phyloP scores from a whole-genome alignment of 2,888 invertebrate genomes.

The Melieria picta region DNA sequence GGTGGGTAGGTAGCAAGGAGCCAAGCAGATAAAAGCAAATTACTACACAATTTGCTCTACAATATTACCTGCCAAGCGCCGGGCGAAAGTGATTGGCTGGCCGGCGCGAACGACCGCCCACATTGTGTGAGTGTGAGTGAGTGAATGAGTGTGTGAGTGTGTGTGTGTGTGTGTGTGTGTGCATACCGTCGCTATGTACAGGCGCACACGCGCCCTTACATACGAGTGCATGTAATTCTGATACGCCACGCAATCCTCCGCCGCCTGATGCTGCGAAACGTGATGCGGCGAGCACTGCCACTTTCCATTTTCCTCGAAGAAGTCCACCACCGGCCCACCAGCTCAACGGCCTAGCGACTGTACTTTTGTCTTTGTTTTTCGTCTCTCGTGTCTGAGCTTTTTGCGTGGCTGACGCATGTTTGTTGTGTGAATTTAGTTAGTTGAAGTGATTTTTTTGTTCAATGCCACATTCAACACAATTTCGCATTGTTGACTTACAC shows the following conservation, averaged over 20 bases:
- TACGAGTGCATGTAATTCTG: no score
- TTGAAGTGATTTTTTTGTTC: constrained; percentile 59
- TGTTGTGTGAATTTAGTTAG: constrained; percentile 59
- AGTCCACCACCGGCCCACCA: no score
- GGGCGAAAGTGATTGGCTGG: constrained; percentile 41
- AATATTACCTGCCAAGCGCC: constrained; percentile 23
- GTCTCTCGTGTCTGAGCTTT: constrained; percentile 32
- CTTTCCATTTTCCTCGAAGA: no score
- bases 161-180: constrained; percentile 13
- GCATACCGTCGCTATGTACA: not conserved
- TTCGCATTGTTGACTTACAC: constrained; percentile 58
- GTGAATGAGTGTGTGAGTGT: constrained; percentile 5
- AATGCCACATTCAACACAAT: constrained; percentile 48
- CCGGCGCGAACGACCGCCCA: constrained; percentile 31
- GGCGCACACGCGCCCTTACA: not conserved
- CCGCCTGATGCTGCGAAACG: no score
- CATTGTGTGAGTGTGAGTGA: constrained; percentile 9
- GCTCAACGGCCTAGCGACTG: no score
- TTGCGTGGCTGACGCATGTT: constrained; percentile 54
- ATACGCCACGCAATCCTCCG: no score
- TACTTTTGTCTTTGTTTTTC: not conserved
- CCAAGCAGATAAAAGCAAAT: constrained; percentile 30
- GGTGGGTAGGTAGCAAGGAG: not conserved
- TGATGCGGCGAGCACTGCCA: no score
- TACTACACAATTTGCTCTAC: constrained; percentile 5